These are phyloP conservation scores for Sphenodon punctatus DNA, from an alignment of 2,797 vertebrate species.

Conservation along the genomic window DNA sequence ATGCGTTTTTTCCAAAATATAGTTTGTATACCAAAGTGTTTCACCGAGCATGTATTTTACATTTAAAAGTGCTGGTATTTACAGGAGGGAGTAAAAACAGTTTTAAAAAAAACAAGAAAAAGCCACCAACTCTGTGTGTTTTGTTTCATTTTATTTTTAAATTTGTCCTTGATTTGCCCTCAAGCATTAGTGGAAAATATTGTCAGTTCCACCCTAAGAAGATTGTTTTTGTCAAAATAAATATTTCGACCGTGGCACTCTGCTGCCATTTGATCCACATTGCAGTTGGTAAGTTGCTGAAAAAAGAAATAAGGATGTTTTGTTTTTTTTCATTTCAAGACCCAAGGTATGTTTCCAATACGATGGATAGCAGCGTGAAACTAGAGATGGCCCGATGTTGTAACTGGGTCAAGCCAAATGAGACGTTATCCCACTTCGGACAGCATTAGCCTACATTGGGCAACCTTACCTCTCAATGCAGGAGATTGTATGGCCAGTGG, in stretches of 20 bases:
- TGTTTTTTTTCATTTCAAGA: conserved; percentile 1
- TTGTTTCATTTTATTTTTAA: too few relatives aligned
- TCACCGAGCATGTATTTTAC: conserved; percentile 26
- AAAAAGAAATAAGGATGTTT: conserved; percentile 3
- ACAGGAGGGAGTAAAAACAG: background rate
- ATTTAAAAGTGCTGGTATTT: conserved; percentile 35
- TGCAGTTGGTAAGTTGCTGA: background rate
- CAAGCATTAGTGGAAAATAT: conserved; percentile 17
- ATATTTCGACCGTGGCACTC: background rate
- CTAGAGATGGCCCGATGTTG: background rate
- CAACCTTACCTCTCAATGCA: too few relatives aligned
- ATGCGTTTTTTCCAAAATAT: background rate
- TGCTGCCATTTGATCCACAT: conserved; percentile 47
- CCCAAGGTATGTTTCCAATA: background rate
- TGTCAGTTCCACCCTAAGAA: conserved; percentile 15
- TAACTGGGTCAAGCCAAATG: background rate
- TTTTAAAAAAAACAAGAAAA: background rate
- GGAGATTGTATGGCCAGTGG: too few relatives aligned
- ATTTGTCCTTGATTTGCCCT: conserved; percentile 64
- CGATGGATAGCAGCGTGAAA: background rate
- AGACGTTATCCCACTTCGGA: too few relatives aligned
- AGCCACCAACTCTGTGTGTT: background rate
- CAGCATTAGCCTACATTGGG: too few relatives aligned
- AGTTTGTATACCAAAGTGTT: conserved; percentile 22
- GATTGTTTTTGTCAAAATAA: conserved; percentile 42